Base-by-base conservation (phyloP, 2,113 vertebrate genomes). In the Colius striatus region DNA sequence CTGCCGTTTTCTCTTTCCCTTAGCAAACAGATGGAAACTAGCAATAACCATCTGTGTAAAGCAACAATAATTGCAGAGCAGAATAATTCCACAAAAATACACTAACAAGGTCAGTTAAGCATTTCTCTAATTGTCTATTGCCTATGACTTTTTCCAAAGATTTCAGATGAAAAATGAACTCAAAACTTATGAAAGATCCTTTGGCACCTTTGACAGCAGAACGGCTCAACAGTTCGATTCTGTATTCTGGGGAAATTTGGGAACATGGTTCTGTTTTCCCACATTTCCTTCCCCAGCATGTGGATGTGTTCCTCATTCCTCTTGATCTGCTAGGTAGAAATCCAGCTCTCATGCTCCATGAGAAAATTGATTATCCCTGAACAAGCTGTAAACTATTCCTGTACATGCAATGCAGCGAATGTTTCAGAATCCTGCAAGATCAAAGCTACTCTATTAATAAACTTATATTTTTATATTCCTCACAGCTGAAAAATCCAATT, bases 21-120 rank as follows among this genome's bases (percentile, higher is more conserved):
- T 89, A 58, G 84, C 0, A 22, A 93, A 89, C 95, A 97, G 93
- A 90, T 93, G 91, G 95, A 92, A 94, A 88, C 61, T 79, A 96
- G 93, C 91, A 96, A 95, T 91, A 95, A 91, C 92, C 93, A 96
- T 91, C 93, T 94, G 95, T 50, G 79, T 81, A 80, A 94, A 93
- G 73, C 92, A 61, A 92, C 90, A 65, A 60, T 92, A 90, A 84
- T 79, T 74, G 66, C 30, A 78, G 89, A 86, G 81, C 89, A 90
- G 88, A 94, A 26, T 83, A 89, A 87, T 60, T 71, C 80, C 90
- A 87, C 78, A 94, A 51, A 95, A 90, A 94, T 84, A 95, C 85
- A 92, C 72, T 92, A 95, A 92, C 90, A 80, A 85, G 89, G 91
- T 79, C 91, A 92, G 26, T 74, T 55, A 87, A 74, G 74, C 41